phyloP scores from a whole-genome alignment of 2,797 vertebrate genomes.

The Orestias chungarensis region DNA sequence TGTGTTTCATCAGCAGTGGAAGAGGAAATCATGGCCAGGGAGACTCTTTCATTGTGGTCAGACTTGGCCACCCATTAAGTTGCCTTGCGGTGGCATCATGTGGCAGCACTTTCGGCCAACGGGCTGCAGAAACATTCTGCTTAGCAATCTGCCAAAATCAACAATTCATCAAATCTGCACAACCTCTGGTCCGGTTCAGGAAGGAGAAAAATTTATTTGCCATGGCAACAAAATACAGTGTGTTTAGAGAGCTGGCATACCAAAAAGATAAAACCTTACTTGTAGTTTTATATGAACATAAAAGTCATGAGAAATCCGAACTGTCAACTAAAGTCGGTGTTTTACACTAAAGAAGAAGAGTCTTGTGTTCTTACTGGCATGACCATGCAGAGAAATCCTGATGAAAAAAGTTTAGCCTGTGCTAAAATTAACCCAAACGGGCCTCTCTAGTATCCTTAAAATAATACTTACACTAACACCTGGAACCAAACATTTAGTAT shows the following conservation, averaged over 20 bases:
- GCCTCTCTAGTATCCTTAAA: slow-evolving; percentile 49
- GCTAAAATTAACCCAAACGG: slow-evolving; percentile 70
- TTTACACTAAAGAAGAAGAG: slow-evolving; percentile 53
- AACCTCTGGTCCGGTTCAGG: slow-evolving; percentile 37
- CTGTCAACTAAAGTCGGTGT: slow-evolving; percentile 51
- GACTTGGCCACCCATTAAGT: slow-evolving; percentile 74
- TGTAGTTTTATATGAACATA: slow-evolving; percentile 21
- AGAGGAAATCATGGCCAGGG: slow-evolving; percentile 69
- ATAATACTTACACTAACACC: slow-evolving; percentile 41
- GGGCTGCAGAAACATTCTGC: slow-evolving; percentile 68
- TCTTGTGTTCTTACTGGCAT: slow-evolving; percentile 64
- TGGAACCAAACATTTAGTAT: slow-evolving; percentile 43
- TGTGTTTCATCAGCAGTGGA: slow-evolving; percentile 60
- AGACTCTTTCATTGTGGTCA: slow-evolving; percentile 71
- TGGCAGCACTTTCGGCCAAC: slow-evolving; percentile 63
- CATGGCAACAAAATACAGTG: slow-evolving; percentile 51
- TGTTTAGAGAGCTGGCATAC: slow-evolving; percentile 42
- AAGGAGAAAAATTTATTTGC: slow-evolving; percentile 53
- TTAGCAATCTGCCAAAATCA: slow-evolving; percentile 67
- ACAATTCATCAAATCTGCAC: slow-evolving; percentile 69
- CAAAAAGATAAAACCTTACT: slow-evolving; percentile 36
- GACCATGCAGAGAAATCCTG: slow-evolving; percentile 76
- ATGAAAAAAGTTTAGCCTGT: slow-evolving; percentile 68
- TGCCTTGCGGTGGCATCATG: slow-evolving; percentile 68
- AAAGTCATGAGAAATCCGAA: slow-evolving; percentile 34